Evolutionary conservation across 2,113 vertebrate genomes (phyloP), one percentile per base, ranked within the genome.

Genomic region (Apaloderma vittatum): DNA sequence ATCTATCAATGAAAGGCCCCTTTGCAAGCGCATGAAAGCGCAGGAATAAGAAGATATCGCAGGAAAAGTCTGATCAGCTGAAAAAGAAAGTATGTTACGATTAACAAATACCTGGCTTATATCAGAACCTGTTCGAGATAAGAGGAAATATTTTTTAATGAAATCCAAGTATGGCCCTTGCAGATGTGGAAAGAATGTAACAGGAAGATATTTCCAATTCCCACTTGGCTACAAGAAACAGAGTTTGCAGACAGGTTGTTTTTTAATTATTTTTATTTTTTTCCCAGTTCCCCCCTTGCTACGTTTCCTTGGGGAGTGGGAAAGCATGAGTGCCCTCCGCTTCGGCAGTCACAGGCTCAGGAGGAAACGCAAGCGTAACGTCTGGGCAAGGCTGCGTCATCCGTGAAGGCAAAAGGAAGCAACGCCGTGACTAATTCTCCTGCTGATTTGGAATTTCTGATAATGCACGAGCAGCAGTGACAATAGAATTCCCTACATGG

Each of bases 181-280:
- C 88, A 97, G 93, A 96, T 43, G 78, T 59, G 75, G 92, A 95
- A 96, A 96, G 94, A 96, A 96, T 79, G 80, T 43, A 89, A 88
- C 76, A 93, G 76, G 80, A 95, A 97, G 96, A 34, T 52, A 91
- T 77, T 94, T 94, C 90, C 74, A 93, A 26, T 95, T 96, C 91
- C 92, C 74, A 70, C 26, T 89, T 91, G 73, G 88, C 81, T 93
- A 32, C 49, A 72, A 93, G 52, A 71, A 77, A 85, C 37, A 48
- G 62, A 36, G 59, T 61, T 81, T 80, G 40, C 52, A 86, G 55
- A 22, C 77, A 85, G 23, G 30, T 65, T 45, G 58, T 11, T 7
- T 8, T 48, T 23, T 51, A 20, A 15, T 30, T 43, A 26, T 22
- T n/a, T 59, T 49, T 30, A 9, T 12, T 40, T 40, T 12, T 6